Base-by-base conservation (phyloP, 2,797 vertebrate genomes). In the Notoglanidium macrostoma region DNA sequence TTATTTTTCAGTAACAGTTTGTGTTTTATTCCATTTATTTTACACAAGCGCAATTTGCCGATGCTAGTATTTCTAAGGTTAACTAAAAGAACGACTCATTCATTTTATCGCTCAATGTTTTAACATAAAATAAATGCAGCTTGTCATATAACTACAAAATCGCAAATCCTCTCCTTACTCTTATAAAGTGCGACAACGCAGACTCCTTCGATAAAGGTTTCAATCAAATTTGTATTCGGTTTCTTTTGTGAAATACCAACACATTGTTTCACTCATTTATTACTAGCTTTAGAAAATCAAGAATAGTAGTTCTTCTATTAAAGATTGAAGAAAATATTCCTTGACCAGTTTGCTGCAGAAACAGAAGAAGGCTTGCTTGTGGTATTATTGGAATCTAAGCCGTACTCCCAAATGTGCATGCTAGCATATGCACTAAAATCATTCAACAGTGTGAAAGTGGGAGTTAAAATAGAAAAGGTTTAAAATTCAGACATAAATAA, bases 261-360 rank as follows among this genome's bases (percentile, higher is more conserved):
- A 23, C 46, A 19, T 8, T 29, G 46, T 29, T 54, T 51, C 49
- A n/a, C 11, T 26, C 8, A 54, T 74, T 49, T 10, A 26, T 74
- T 49, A 54, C 54, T 6, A n/a, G 26, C 49, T 17, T 29, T 29
- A 76, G 12, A 74, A 46, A 74, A 46, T 26, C 72, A 73, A 9
- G 21, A 73, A 44, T 74, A n/a, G 15, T 54, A 32, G n/a, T 55
- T 35, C 70, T 73, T n/a, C 44, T 49, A 2, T 73, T 29, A 26
- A 29, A 32, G 7, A 19, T 10, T 17, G 15, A 1, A 73, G 21
- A 73, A 72, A 73, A 73, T 26, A 46, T 73, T 46, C 23, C 40
- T 73, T 73, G 44, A 80, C 26, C 51, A 29, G 26, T 54, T 61
- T 85, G 54, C 67, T 82, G 54, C 23, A 40, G 77, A 79, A 35